phyloP scores from a whole-genome alignment of 2,888 invertebrate genomes.

The Cephus runcator region DNA sequence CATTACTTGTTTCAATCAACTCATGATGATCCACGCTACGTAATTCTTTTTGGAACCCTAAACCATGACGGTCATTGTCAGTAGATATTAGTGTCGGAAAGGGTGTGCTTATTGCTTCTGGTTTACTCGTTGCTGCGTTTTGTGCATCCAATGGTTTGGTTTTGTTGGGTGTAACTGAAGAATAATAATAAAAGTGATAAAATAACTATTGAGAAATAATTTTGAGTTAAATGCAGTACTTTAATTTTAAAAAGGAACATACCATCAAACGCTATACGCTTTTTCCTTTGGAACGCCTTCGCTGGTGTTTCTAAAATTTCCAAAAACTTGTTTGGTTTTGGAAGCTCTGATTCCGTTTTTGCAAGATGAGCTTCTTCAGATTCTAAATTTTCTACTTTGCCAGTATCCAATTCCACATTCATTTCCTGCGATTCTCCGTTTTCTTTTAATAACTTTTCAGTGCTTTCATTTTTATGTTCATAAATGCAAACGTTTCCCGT shows the following conservation, averaged over 20 bases:
- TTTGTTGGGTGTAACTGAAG: slow-evolving; percentile 45
- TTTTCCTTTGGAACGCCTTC: slow-evolving; percentile 70
- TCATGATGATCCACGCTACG: neutral
- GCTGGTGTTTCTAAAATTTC: slow-evolving; percentile 54
- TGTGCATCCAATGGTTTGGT: slow-evolving; percentile 32
- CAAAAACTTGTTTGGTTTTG: slow-evolving; percentile 54
- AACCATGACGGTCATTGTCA: slow-evolving; percentile 53
- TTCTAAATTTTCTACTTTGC: slow-evolving; percentile 28
- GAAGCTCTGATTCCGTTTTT: slow-evolving; percentile 13
- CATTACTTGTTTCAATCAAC: neutral
- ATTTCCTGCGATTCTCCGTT: slow-evolving; percentile 23
- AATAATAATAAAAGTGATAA: slow-evolving; percentile 6
- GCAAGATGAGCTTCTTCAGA: slow-evolving; percentile 21
- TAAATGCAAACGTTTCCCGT: slow-evolving; percentile 40
- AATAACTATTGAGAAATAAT: neutral
- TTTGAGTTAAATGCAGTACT: neutral
- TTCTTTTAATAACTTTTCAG: slow-evolving; percentile 1
- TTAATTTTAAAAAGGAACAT: slow-evolving; percentile 1
- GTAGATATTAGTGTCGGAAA: slow-evolving; percentile 29
- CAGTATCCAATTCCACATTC: slow-evolving; percentile 17
- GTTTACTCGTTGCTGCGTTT: slow-evolving; percentile 22
- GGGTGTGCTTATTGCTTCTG: slow-evolving; percentile 25
- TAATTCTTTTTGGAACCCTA: slow-evolving; percentile 56
- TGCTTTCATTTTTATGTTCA: slow-evolving; percentile 32
- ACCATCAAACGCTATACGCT: slow-evolving; percentile 67